Evolutionary conservation across 2,888 invertebrate species (phyloP), one percentile per base, ranked within the genome.

Genomic region (Acleris sparsana): DNA sequence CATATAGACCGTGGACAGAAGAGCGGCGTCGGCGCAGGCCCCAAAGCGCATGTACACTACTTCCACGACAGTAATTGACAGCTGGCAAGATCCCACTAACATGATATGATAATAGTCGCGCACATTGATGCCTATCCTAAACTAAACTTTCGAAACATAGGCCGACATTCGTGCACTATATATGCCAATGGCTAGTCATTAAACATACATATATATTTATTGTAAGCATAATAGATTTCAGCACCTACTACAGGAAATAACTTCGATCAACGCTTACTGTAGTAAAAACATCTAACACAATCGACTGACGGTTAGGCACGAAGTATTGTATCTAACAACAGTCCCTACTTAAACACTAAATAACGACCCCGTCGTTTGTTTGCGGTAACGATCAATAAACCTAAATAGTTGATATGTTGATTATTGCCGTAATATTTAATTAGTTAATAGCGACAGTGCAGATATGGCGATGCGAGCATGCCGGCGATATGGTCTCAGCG

Each of bases 361-460:
- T 84, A 85, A 87, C 88, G 87, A 87, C 83, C 79, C 79, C 69
- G 82, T 85, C 83, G 82, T 80, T 72, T 79, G 72, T 75, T 76
- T 77, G 75, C 76, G 73, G 75, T 79, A 80, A 75, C 74, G 79
- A 80, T 80, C 72, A 81, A 74, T 72, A 80, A 78, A 78, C 77
- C 82, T 85, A 83, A 77, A 74, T 80, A 80, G 69, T 74, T 88
- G 90, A 91, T 92, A 91, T 91, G 90, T 91, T 83, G 69, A 79
- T 87, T 88, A 88, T 89, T 89, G 89, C 89, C 80, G 75, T 80
- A 80, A 79, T 75, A 74, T 72, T 77, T 67, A 69, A 62, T 70
- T 71, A 70, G 74, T 64, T 70, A 75, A 71, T 70, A 73, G 78
- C 78, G 76, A 77, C 75, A 76, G 78, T 78, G 80, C 77, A 77